Percentiles rank a stretch among this genome's conserved stretches.
These are phyloP conservation scores for Neodontobutis hainanensis DNA, from an alignment of 2,113 vertebrate species.

Conservation along the genomic window DNA sequence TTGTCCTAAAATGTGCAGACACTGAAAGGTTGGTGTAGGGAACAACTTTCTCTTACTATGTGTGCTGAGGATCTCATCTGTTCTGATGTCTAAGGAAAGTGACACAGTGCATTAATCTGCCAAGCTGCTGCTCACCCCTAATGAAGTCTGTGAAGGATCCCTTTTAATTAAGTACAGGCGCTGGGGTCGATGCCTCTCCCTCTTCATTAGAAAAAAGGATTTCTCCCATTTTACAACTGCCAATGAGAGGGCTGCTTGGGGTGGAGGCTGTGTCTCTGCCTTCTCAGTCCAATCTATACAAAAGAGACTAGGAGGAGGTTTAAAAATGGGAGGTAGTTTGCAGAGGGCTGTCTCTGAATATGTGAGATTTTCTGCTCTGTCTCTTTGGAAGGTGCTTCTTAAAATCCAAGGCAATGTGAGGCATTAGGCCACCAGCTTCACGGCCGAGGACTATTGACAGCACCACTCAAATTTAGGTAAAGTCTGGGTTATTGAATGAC, in stretches of 20 bases:
- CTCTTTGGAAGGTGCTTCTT: slow-evolving; percentile 57
- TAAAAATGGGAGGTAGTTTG: slow-evolving; percentile 41
- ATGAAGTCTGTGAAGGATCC: slow-evolving; percentile 82
- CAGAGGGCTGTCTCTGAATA: slow-evolving; percentile 41
- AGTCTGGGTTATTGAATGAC: slow-evolving; percentile 35
- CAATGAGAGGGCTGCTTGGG: slow-evolving; percentile 58
- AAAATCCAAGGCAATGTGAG: slow-evolving; percentile 65
- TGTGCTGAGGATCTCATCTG: slow-evolving; percentile 57
- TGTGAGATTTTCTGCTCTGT: slow-evolving; percentile 51
- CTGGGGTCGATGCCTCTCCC: slow-evolving; percentile 73
- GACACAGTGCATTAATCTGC: slow-evolving; percentile 76
- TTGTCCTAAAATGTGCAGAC: slow-evolving; percentile 7
- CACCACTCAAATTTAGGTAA: slow-evolving; percentile 24
- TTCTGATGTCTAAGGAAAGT: slow-evolving; percentile 66
- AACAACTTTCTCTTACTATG: slow-evolving; percentile 36
- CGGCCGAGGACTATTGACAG: slow-evolving; percentile 44
- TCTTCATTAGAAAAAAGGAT: slow-evolving; percentile 72
- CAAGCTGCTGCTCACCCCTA: slow-evolving; percentile 70
- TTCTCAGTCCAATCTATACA: slow-evolving; percentile 52
- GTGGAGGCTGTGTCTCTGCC: slow-evolving; percentile 53
- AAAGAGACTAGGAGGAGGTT: slow-evolving; percentile 35
- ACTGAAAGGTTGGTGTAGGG: slow-evolving; percentile 18
- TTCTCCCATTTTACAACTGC: slow-evolving; percentile 60
- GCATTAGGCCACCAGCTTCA: slow-evolving; percentile 60
- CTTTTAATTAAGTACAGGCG: slow-evolving; percentile 79